Conservation (phyloP, 2,113 vertebrate species). For the Lepus europaeus region DNA sequence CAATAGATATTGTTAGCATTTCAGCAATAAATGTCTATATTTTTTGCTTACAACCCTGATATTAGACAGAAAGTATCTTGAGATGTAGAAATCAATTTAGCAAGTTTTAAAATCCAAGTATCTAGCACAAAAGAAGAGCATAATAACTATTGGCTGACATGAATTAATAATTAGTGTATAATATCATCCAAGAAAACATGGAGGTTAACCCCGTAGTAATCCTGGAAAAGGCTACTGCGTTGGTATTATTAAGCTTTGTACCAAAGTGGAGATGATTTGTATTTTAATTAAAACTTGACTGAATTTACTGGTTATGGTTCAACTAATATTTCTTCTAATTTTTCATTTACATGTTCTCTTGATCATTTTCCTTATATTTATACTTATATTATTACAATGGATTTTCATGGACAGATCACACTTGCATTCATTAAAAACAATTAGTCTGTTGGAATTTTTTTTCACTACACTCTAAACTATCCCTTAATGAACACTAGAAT, state of each 20-base stretch:
- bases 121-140: not conserved
- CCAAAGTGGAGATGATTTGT: not conserved
- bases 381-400: not conserved
- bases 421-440: not conserved
- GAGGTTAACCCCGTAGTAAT: not conserved
- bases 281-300: not conserved
- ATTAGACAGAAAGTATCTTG: not conserved
- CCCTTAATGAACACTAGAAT: not conserved
- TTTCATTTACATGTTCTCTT: not conserved
- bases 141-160: not conserved
- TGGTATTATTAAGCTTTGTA: not conserved
- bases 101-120: not conserved
- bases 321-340: not conserved
- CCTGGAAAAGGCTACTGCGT: not conserved
- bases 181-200: not conserved
- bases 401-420: not conserved
- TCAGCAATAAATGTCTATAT: not conserved
- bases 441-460: not conserved
- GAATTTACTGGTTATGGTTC: not conserved
- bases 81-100: not conserved
- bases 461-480: not conserved
- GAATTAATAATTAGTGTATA: not conserved
- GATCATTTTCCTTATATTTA: conserved; percentile 15
- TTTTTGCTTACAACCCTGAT: not conserved
- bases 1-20: not conserved